Conservation (phyloP, 1,140 invertebrate species). For the Thaumatotibia leucotreta region DNA sequence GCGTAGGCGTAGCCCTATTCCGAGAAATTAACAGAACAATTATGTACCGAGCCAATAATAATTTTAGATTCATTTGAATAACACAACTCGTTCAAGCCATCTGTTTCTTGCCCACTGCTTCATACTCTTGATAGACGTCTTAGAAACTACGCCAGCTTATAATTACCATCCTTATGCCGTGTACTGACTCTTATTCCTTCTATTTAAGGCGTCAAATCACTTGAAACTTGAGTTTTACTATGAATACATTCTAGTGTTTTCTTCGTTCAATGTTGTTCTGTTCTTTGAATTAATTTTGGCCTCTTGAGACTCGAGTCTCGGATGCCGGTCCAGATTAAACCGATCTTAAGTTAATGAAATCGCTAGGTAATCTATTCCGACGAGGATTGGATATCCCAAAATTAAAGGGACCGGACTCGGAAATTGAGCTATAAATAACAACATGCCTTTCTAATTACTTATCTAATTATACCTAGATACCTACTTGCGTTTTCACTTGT, state of each 20-base stretch:
- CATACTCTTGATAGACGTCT: constrained; percentile 32
- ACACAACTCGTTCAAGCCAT: constrained; percentile 57
- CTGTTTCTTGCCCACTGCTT: constrained; percentile 51
- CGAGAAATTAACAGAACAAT: constrained; percentile 60
- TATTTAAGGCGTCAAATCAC: constrained; percentile 26
- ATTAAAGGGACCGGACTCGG: constrained; percentile 8
- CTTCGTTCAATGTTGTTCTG: constrained; percentile 45
- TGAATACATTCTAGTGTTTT: constrained; percentile 10
- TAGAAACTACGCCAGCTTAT: constrained; percentile 26
- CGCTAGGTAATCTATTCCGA: constrained; percentile 24
- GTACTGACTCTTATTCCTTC: constrained; percentile 17
- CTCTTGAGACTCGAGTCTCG: constrained; percentile 51
- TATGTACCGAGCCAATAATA: constrained; percentile 37
- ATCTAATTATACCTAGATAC: too few species aligned
- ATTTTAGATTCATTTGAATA: constrained; percentile 48
- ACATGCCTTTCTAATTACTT: not conserved
- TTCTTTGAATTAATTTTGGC: constrained; percentile 68
- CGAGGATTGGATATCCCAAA: constrained; percentile 6
- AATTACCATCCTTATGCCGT: constrained; percentile 1
- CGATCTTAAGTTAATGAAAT: constrained; percentile 52
- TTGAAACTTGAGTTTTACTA: not conserved
- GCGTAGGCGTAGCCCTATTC: not conserved
- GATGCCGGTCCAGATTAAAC: constrained; percentile 50
- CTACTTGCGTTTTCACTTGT: not conserved
- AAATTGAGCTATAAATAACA: constrained; percentile 2